Conservation (phyloP, 2,888 invertebrate genomes). For the Drosophila buzzatii region DNA sequence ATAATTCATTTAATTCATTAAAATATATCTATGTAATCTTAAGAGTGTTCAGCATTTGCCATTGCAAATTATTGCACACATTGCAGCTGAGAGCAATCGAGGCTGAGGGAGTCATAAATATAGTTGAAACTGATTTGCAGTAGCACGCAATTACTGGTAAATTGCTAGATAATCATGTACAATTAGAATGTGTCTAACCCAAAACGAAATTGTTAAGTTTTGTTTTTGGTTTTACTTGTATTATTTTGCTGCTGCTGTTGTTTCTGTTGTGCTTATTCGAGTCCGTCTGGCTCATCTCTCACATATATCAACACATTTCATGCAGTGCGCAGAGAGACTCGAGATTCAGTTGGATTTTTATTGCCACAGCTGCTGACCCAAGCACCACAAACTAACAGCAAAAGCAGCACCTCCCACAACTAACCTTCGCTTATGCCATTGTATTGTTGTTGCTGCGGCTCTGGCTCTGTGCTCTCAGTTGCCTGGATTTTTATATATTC, state of each 20-base stretch:
- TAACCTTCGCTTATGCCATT: constrained; percentile 64
- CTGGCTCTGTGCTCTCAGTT: constrained; percentile 17
- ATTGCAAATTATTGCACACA: neutral
- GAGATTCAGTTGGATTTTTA: constrained; percentile 64
- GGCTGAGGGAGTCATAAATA: constrained; percentile 5
- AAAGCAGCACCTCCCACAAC: constrained; percentile 17
- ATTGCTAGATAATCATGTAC: constrained; percentile 54
- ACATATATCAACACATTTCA: constrained; percentile 75
- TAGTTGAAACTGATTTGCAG: constrained; percentile 21
- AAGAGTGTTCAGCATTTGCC: neutral
- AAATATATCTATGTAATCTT: neutral
- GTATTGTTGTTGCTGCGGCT: constrained; percentile 62
- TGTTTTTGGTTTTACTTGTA: constrained; percentile 5
- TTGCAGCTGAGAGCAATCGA: constrained; percentile 1
- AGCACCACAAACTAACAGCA: constrained; percentile 13
- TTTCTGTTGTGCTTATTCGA: constrained; percentile 1
- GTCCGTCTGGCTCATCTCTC: constrained; percentile 48
- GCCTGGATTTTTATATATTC: constrained; percentile 23
- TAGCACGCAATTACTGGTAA: constrained; percentile 40
- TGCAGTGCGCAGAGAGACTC: constrained; percentile 39
- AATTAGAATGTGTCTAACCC: constrained; percentile 50
- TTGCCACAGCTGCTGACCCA: constrained; percentile 70
- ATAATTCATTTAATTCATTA: neutral
- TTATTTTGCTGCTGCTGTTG: neutral
- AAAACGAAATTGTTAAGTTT: constrained; percentile 34